Base-by-base conservation (phyloP, 2,113 vertebrate genomes). In the Hucho hucho region DNA sequence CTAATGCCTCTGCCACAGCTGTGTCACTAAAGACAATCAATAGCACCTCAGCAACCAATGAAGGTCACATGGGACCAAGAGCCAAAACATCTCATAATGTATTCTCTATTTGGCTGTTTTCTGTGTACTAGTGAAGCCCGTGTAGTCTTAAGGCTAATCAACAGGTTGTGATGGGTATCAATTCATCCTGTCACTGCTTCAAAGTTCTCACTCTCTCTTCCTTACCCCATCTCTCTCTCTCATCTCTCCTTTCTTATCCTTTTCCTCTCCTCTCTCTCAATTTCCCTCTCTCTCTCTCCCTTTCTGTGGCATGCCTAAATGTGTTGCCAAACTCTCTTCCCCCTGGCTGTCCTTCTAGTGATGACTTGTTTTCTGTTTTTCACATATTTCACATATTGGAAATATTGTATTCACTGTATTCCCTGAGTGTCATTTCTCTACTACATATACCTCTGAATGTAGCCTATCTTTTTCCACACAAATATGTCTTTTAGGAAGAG, bases 21-120 rank as follows among this genome's bases (percentile, higher is more conserved):
- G 63, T 64, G 63, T 64, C 63, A 64, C 12, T 26, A 64, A 14
- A 64, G 25, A 64, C 13, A 64, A 64, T 64, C 63, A 25, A 29
- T 64, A 64, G 24, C 25, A 25, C 63, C 63, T 26, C 13, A 25
- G 24, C 12, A 16, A 56, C 16, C 14, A 43, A 2, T 11, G 37
- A 43, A 11, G 37, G 37, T 43, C 37, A 43, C 37, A 43, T 43
- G 37, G 37, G 37, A 43, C 7, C 37, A 43, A 43, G 37, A 43
- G 7, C 37, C 37, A 43, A 43, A 7, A 43, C 7, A 43, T 43
- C 37, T 20, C 14, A 16, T 14, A 16, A 20, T 56, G 18, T 18
- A 56, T 20, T 16, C 53, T 16, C 14, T 56, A 56, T 56, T 56
- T 56, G 53, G 53, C 53, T 20, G 13, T 56, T 18, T 14, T 14